Percentiles rank a stretch among this genome's conserved stretches.
phyloP scores from a whole-genome alignment of 2,888 invertebrate genomes.

The Esperia sulphurella region DNA sequence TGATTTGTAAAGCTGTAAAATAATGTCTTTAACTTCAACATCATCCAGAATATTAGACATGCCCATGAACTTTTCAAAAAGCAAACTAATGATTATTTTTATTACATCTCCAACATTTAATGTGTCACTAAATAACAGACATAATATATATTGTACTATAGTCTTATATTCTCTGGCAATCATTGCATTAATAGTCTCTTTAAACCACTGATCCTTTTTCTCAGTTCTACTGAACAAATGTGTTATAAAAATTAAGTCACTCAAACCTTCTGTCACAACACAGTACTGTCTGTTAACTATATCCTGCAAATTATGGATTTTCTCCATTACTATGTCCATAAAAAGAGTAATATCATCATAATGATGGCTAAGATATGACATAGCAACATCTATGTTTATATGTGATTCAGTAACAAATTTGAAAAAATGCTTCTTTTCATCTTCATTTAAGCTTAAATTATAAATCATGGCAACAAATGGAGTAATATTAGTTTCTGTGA shows the following conservation, averaged over 20 bases:
- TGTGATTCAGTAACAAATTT: slow-evolving; percentile 28
- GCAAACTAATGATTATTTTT: slow-evolving; percentile 2
- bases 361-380: slow-evolving; percentile 41
- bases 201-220: slow-evolving; percentile 10
- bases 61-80: slow-evolving; percentile 31
- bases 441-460: slow-evolving; percentile 20
- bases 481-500: slow-evolving; percentile 20
- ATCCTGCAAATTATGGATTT: slow-evolving; percentile 36
- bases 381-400: slow-evolving; percentile 38
- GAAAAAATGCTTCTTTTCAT: slow-evolving; percentile 30
- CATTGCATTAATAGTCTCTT: slow-evolving; percentile 20
- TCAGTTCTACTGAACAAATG: slow-evolving; percentile 34
- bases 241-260: slow-evolving; percentile 42
- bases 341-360: slow-evolving; percentile 29
- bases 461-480: slow-evolving; percentile 27
- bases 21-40: slow-evolving; percentile 24
- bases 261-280: slow-evolving; percentile 41
- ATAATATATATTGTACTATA: slow-evolving; percentile 39
- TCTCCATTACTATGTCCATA: slow-evolving; percentile 33
- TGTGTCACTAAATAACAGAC: slow-evolving; percentile 38
- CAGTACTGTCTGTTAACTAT: slow-evolving; percentile 49
- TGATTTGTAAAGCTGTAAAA: slow-evolving; percentile 43
- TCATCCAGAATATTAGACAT: slow-evolving; percentile 18
- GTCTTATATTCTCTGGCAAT: slow-evolving; percentile 32
- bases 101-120: slow-evolving; percentile 34